Evolutionary conservation across 92 coral and sea anemone species (phyloP).

Genomic region (Paramuricea clavata): DNA sequence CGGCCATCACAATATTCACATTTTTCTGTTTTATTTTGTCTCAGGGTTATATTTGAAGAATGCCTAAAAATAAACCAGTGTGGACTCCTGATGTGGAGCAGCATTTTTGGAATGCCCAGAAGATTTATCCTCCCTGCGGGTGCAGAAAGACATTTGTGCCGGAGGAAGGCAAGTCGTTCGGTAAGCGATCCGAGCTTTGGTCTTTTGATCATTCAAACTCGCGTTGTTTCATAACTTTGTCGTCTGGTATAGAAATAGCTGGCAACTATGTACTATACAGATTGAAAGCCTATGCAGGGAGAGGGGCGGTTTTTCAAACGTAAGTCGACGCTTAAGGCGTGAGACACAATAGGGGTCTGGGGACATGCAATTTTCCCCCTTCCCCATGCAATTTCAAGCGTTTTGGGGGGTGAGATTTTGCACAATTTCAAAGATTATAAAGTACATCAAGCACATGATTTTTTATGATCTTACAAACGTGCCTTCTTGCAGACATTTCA

Average conservation of each 20-base stretch:
- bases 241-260: neutral
- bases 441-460: too few relatives aligned
- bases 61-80: too few relatives aligned
- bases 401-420: too few relatives aligned
- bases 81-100: slow-evolving; percentile 99
- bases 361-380: too few relatives aligned
- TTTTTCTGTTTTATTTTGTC: too few relatives aligned
- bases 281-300: neutral
- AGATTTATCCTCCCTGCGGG: slow-evolving; percentile 99
- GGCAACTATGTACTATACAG: neutral
- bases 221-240: neutral
- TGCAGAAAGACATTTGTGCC: slow-evolving; percentile 95
- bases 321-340: neutral
- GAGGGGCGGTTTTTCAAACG: too few relatives aligned
- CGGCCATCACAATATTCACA: too few relatives aligned
- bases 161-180: slow-evolving; percentile 99
- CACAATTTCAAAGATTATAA: too few relatives aligned
- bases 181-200: slow-evolving; percentile 66
- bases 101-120: slow-evolving; percentile 95
- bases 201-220: slow-evolving; percentile 19
- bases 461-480: too few relatives aligned
- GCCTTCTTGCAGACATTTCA: neutral
- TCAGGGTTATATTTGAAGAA: too few relatives aligned
- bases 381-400: too few relatives aligned
- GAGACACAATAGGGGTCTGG: too few relatives aligned